These are phyloP conservation scores for Tetanocera ferruginea DNA, from an alignment of 2,888 invertebrate genomes.

Conservation along the genomic window DNA sequence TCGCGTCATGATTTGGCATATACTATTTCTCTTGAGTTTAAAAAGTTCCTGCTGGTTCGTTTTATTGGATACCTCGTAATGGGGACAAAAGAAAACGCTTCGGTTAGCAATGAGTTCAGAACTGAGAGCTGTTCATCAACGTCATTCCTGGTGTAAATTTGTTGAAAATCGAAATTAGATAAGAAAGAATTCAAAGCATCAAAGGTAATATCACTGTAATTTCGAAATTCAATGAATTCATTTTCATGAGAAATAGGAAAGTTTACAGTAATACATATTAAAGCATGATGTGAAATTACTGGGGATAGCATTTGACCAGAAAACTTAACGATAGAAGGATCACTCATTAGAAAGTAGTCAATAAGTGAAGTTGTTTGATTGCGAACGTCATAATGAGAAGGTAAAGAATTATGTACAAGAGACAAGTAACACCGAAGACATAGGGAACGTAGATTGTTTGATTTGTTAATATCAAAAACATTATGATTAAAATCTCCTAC, in stretches of 20 bases:
- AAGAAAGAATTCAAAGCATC: neutral
- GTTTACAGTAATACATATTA: neutral
- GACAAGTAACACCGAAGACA: neutral
- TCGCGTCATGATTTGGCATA: neutral
- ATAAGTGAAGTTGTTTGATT: neutral
- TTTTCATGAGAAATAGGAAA: neutral
- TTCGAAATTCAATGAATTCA: neutral
- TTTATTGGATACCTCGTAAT: no score
- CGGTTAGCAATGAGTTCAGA: neutral
- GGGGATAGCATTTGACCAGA: neutral
- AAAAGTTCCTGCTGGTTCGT: neutral
- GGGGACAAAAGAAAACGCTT: neutral
- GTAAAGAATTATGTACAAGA: neutral
- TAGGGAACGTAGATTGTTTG: neutral
- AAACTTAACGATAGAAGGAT: neutral
- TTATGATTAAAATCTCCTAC: no score
- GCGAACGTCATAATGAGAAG: neutral
- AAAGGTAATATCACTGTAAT: neutral
- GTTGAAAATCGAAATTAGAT: neutral
- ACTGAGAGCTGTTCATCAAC: neutral
- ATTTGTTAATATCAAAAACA: neutral
- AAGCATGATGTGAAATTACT: neutral
- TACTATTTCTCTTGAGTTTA: neutral
- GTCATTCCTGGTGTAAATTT: neutral
- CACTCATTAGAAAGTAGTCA: neutral